Base-by-base conservation (phyloP, 2,797 vertebrate species). In the Momotus momota region DNA sequence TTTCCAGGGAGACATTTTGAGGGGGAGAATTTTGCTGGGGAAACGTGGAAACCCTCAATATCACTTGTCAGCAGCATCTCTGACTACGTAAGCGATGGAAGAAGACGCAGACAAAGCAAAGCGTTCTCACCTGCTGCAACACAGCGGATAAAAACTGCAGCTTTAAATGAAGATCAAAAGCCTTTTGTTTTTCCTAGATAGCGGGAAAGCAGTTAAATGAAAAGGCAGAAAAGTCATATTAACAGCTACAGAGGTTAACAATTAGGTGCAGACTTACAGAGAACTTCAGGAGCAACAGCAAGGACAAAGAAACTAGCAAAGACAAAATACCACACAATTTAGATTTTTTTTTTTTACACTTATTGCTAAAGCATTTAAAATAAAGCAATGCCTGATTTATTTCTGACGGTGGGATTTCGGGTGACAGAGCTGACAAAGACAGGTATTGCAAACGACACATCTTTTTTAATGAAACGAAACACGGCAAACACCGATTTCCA, bases 61-160 rank as follows among this genome's bases (percentile, higher is more conserved):
- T 90, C 90, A 93, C 33, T 33, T 93, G 35, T 35, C 35, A 40
- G 75, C 15, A 52, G 79, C 94, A 93, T 94, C 94, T 90, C 86
- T 94, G 93, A 92, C 38, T 27, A 8, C 1, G 6, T 81, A 88
- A 54, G 66, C 84, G 94, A 94, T 95, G 83, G n/a, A 78, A 86
- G 64, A 93, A 78, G 72, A 90, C 75, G 75, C 29, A 93, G 66
- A 94, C 48, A 90, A 86, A 92, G 88, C 26, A 87, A 81, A 96
- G 73, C 71, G 74, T 83, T 98, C 98, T 99, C 98, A 98, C 98
- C 98, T 99, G 98, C 93, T 98, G 98, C 94, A 99, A 97, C 88
- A 98, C 96, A 97, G 98, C 98, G 90, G 98, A 98, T 97, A 99
- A 98, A 97, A 98, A 98, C 97, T 98, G 97, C 93, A 98, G 98